Percentiles rank a stretch among this genome's conserved stretches.
phyloP scores from a whole-genome alignment of 2,113 vertebrate species.

The Gulo gulo region DNA sequence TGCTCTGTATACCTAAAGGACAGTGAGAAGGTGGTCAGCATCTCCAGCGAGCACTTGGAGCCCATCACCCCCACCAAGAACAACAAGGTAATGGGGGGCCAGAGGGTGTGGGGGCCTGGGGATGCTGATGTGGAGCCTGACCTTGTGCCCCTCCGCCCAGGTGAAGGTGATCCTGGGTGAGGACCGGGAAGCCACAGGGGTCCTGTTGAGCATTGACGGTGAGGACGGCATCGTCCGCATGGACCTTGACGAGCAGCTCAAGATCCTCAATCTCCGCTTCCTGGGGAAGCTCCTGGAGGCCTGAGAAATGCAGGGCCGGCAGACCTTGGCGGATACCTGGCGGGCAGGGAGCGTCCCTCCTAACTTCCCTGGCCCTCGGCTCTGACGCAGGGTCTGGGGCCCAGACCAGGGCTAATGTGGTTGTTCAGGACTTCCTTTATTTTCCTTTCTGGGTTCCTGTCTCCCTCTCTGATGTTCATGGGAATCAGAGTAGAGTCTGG shows the following conservation, averaged over 20 bases:
- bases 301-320: not conserved
- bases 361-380: not conserved
- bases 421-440: not conserved
- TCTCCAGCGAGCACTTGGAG: slow-evolving; percentile 95
- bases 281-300: slow-evolving; percentile 91
- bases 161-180: slow-evolving; percentile 96
- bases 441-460: slow-evolving; percentile 22
- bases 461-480: slow-evolving; percentile 7
- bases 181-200: slow-evolving; percentile 93
- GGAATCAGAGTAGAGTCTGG: slow-evolving; percentile 42
- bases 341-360: not conserved
- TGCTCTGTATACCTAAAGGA: slow-evolving; percentile 94
- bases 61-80: slow-evolving; percentile 95
- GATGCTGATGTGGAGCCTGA: not conserved
- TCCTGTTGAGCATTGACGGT: slow-evolving; percentile 93
- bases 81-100: slow-evolving; percentile 88
- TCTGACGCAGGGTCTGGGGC: not conserved
- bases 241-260: slow-evolving; percentile 93
- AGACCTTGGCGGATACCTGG: not conserved
- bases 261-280: slow-evolving; percentile 95
- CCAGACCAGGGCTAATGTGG: not conserved
- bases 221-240: slow-evolving; percentile 95
- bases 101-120: rapidly evolving
- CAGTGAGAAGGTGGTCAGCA: slow-evolving; percentile 94
- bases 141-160: slow-evolving; percentile 61